These are phyloP conservation scores for Corythornis cristatus DNA, from an alignment of 2,113 vertebrate species.

Conservation along the genomic window DNA sequence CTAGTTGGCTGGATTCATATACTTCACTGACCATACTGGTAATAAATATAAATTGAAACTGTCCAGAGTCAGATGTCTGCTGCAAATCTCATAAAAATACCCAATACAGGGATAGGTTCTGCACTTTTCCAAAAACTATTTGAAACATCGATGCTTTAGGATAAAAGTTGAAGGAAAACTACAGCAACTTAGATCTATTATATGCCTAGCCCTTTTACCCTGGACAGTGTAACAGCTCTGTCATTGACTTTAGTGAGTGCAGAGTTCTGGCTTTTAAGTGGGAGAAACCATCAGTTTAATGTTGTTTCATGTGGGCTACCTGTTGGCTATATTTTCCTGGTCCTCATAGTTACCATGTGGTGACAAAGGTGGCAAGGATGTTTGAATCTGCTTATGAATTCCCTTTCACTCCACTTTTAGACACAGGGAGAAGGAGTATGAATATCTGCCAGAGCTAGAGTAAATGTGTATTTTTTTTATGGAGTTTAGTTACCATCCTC, in stretches of 20 bases:
- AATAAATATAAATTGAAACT: not conserved
- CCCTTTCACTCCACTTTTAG: not conserved
- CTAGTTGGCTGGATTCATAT: not conserved
- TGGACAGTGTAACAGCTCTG: not conserved
- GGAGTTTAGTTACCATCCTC: not conserved
- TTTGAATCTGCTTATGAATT: not conserved
- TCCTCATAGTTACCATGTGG: not conserved
- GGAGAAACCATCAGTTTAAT: not conserved
- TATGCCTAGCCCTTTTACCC: not conserved
- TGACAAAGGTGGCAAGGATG: not conserved
- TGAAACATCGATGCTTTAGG: not conserved
- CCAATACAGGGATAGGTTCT: not conserved
- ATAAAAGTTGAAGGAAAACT: not conserved
- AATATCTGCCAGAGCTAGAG: not conserved
- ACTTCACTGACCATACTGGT: not conserved
- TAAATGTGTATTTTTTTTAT: not conserved
- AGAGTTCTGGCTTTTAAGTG: not conserved
- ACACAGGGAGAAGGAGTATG: not conserved
- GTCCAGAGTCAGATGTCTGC: not conserved
- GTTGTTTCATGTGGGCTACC: not conserved
- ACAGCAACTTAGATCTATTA: not conserved
- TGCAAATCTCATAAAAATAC: not conserved
- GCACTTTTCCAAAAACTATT: not conserved
- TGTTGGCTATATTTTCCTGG: not conserved
- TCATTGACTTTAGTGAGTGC: not conserved